Evolutionary conservation across 2,113 vertebrate species (phyloP).

Genomic region (Peucedramus taeniatus): DNA sequence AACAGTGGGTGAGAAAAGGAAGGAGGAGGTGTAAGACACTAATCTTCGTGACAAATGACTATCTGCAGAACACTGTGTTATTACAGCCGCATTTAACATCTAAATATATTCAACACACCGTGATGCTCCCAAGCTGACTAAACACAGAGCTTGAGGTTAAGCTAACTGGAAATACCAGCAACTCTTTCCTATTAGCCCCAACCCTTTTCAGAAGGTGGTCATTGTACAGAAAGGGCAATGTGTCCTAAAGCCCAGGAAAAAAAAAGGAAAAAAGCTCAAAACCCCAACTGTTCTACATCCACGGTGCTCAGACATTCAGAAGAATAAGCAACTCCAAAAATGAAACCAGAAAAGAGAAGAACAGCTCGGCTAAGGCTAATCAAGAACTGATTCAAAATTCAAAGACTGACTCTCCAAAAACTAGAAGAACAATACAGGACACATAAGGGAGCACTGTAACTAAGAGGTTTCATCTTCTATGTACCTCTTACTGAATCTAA

Average conservation of each 20-base stretch:
- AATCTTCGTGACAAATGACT: slow-evolving; percentile 53
- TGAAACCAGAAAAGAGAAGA: neutral
- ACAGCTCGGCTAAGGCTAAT: neutral
- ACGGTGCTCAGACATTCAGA: neutral
- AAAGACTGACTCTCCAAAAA: neutral
- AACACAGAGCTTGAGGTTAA: neutral
- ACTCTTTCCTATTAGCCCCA: neutral
- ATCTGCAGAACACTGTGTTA: slow-evolving; percentile 31
- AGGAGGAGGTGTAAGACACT: slow-evolving; percentile 65
- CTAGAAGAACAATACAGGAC: neutral
- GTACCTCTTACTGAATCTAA: neutral
- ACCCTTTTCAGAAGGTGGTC: neutral
- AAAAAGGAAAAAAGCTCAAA: rapidly evolving
- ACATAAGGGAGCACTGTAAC: neutral
- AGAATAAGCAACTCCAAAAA: neutral
- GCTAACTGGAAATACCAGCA: neutral
- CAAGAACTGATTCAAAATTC: neutral
- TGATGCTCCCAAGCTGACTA: neutral
- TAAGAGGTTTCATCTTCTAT: neutral
- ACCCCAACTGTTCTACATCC: rapidly evolving
- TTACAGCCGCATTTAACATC: slow-evolving; percentile 19
- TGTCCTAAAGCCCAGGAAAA: neutral
- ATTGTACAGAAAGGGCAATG: neutral
- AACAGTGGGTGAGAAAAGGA: slow-evolving; percentile 46
- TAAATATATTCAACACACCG: neutral